phyloP scores from a whole-genome alignment of 2,113 vertebrate species.

The Muntiacus muntjak region DNA sequence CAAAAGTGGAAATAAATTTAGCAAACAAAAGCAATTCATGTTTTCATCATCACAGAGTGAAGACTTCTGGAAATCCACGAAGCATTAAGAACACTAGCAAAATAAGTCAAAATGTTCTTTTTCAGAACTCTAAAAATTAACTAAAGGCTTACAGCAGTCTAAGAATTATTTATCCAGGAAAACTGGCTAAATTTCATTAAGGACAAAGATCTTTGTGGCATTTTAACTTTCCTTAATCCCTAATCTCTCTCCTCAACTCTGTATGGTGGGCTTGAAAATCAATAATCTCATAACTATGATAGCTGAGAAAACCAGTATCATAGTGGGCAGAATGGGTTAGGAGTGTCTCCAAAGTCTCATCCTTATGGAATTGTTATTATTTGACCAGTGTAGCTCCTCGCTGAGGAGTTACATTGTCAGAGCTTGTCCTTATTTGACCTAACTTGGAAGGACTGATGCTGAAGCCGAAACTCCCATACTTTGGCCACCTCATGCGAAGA shows the following conservation, averaged over 20 bases:
- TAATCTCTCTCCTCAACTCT: neutral
- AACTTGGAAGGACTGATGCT: neutral
- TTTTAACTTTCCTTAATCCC: neutral
- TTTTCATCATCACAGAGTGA: neutral
- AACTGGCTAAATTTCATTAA: neutral
- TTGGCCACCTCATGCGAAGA: too few relatives aligned
- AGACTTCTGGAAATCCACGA: neutral
- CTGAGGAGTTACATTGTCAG: neutral
- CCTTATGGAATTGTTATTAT: neutral
- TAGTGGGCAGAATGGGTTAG: neutral
- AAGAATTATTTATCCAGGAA: neutral
- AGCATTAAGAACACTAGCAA: neutral
- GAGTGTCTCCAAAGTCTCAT: neutral
- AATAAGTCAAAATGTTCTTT: neutral
- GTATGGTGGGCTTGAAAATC: neutral
- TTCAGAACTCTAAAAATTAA: neutral
- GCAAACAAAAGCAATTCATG: neutral
- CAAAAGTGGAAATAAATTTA: neutral
- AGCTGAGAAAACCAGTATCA: neutral
- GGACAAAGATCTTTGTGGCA: neutral
- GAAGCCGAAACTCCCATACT: too few relatives aligned
- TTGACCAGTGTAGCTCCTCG: neutral
- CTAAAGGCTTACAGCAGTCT: neutral
- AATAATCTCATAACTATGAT: neutral
- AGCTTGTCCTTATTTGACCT: neutral